Conservation (phyloP, 2,797 vertebrate species). For the Luscinia luscinia region DNA sequence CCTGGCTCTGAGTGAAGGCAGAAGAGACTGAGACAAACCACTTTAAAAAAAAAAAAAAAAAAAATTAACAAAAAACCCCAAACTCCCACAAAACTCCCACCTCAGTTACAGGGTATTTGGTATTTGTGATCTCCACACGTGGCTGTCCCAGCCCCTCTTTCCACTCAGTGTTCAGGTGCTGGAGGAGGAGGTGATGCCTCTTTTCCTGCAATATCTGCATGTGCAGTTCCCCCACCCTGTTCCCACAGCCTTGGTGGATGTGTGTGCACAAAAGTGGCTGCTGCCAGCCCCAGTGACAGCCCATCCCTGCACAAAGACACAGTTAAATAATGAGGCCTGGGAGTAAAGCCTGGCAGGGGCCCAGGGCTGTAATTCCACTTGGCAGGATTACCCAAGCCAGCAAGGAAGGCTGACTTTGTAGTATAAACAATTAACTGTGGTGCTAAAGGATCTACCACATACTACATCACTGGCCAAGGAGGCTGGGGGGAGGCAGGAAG, state of each 20-base stretch:
- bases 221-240: neutral
- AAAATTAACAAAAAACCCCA: no score
- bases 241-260: constrained; percentile 35
- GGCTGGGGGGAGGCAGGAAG: neutral
- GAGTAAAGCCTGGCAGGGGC: constrained; percentile 64
- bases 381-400: constrained; percentile 67
- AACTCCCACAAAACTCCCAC: no score
- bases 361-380: constrained; percentile 75
- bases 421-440: constrained; percentile 71
- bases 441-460: constrained; percentile 70
- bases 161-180: neutral
- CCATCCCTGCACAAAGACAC: constrained; percentile 21
- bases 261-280: neutral
- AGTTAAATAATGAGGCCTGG: constrained; percentile 56
- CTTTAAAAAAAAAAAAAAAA: no score
- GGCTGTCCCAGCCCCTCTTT: neutral
- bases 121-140: neutral
- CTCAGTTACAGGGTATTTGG: neutral
- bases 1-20: no score
- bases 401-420: constrained; percentile 61
- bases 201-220: neutral
- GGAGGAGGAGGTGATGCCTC: neutral
- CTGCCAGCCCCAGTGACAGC: constrained; percentile 8
- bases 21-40: no score
- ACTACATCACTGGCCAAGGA: neutral